These are phyloP conservation scores for Aphyosemion australe DNA, from an alignment of 2,113 vertebrate species.

Conservation along the genomic window DNA sequence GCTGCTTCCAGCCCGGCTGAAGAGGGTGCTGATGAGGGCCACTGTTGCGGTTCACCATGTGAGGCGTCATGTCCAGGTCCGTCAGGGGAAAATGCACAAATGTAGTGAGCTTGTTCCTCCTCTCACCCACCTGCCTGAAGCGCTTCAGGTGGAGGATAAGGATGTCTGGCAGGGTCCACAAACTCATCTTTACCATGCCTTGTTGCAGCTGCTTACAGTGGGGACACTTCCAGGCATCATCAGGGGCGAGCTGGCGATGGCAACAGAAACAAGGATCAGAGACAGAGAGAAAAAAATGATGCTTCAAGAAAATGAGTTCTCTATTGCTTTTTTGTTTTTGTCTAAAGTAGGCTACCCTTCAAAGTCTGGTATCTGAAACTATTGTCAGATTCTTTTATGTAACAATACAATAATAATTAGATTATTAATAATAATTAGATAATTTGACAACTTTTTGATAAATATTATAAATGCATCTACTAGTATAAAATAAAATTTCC, in stretches of 20 bases:
- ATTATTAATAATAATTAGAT: too few species aligned
- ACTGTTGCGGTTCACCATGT: slow-evolving; percentile 85
- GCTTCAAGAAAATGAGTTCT: too few species aligned
- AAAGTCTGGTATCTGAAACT: too few species aligned
- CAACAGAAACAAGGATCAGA: not conserved
- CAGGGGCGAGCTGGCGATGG: slow-evolving; percentile 85
- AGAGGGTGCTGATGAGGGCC: slow-evolving; percentile 42
- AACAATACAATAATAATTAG: too few species aligned
- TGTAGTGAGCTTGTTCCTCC: slow-evolving; percentile 92
- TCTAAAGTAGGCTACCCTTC: too few species aligned
- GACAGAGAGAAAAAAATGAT: not conserved
- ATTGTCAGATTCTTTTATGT: too few species aligned
- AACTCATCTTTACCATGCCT: slow-evolving; percentile 91
- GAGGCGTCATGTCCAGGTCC: slow-evolving; percentile 92
- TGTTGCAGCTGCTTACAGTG: slow-evolving; percentile 92
- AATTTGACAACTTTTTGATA: too few species aligned
- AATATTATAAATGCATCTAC: too few species aligned
- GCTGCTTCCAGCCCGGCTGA: slow-evolving; percentile 69
- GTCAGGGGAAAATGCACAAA: slow-evolving; percentile 89
- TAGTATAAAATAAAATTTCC: too few species aligned
- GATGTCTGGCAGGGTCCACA: slow-evolving; percentile 95
- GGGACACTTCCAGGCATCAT: slow-evolving; percentile 92
- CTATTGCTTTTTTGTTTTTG: too few species aligned
- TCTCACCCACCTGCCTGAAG: slow-evolving; percentile 90
- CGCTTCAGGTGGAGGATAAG: slow-evolving; percentile 96